Evolutionary conservation across 2,888 invertebrate species (phyloP), one percentile per base, ranked within the genome.

Genomic region (Alloplasta piceator): DNA sequence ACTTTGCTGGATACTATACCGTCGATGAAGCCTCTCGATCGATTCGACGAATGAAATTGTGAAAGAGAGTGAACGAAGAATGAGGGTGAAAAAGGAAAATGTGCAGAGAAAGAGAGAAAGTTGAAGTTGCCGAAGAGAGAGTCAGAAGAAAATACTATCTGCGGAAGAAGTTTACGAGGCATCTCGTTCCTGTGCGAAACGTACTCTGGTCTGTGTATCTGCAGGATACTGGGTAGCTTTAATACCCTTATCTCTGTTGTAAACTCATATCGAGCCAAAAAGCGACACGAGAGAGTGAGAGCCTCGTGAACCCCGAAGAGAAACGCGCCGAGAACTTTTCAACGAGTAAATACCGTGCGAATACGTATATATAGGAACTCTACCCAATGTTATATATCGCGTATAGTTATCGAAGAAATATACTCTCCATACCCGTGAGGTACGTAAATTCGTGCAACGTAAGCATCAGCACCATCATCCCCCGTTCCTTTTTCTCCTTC

Each of bases 61-160:
- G 71, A 72, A 41, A 64, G 63, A 56, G 80, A 71, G 71, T 80
- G 70, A 48, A 74, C 36, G 60, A 60, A 60, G 58, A 66, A 12
- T 92, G 92, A 87, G 92, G 26, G 26, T 1, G 26, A 26, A 93
- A 89, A 87, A 93, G 84, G 91, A 93, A 90, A 90, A 92, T 77
- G 92, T 93, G 88, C 86, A 92, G 85, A 87, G 91, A 85, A 73
- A 91, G 85, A 86, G 88, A 83, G 78, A 91, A 84, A 87, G 88
- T 87, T 85, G 78, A 82, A 67, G 83, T 68, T 55, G 56, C 39
- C 68, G 78, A 68, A 3, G 26, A 26, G 1, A 26, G 60, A 74
- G 41, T 55, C 50, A 50, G 67, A 66, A 12, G 66, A 63, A 79
- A 74, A 71, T 56, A 74, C 61, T 67, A 68, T 60, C 68, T 72